phyloP scores from a whole-genome alignment of 35 echinoderm and acorn worm species.

The Heliocidaris erythrogramma region DNA sequence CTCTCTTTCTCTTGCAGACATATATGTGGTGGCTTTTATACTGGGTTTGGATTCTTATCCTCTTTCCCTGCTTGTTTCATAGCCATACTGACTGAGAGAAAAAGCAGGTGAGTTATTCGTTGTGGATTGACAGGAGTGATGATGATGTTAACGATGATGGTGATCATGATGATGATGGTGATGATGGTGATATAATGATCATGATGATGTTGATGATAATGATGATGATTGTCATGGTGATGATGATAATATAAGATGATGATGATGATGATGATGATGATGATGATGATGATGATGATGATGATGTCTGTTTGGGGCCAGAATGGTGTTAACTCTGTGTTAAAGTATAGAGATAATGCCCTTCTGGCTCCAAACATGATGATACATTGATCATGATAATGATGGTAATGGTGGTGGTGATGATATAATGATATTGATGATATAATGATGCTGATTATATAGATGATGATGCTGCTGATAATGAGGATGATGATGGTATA shows the following conservation, averaged over 20 bases:
- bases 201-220: constrained; percentile 8
- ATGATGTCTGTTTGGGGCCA: no score
- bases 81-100: constrained; percentile 6
- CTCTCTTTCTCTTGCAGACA: not conserved
- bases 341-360: no score
- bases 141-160: constrained; percentile 28
- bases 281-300: not conserved
- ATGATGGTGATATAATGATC: constrained; percentile 44
- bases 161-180: constrained; percentile 27
- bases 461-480: not conserved
- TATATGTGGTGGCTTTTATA: not conserved
- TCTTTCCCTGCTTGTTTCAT: not conserved
- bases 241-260: not conserved
- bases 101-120: not conserved
- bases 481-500: not conserved
- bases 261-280: not conserved
- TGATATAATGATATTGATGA: not conserved
- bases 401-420: not conserved
- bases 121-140: not conserved
- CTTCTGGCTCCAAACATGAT: no score
- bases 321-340: no score
- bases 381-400: not conserved
- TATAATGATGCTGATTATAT: not conserved
- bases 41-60: not conserved
- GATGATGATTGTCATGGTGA: not conserved